A percentile compares a stretch with the other conserved stretches of the same genome.
Conservation (phyloP, 64 coral and sea anemone species). For the Montipora foliosa region DNA sequence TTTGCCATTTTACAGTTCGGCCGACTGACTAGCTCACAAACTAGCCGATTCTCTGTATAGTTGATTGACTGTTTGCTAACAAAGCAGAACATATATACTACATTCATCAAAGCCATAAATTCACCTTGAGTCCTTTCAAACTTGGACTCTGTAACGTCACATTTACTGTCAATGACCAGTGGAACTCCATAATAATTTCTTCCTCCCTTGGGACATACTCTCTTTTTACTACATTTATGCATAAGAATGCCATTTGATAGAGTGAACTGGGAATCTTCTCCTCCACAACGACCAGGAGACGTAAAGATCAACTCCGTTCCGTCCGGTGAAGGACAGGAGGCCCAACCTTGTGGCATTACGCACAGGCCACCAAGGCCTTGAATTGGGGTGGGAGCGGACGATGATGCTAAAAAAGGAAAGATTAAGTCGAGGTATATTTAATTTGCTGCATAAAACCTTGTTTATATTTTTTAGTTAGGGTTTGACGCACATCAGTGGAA, state of each 20-base stretch:
- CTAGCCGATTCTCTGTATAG: neutral
- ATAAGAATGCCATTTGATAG: slow-evolving; percentile 13
- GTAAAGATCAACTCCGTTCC: slow-evolving; percentile 21
- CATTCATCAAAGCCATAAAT: neutral
- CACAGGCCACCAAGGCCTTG: slow-evolving; percentile 22
- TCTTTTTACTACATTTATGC: slow-evolving; percentile 40
- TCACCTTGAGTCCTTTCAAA: slow-evolving; percentile 28
- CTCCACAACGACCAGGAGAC: neutral
- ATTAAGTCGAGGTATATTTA: neutral
- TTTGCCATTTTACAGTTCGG: neutral
- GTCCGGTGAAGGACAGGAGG: slow-evolving; percentile 16
- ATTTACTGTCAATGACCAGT: slow-evolving; percentile 28
- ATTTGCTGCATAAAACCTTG: too few species aligned
- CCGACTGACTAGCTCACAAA: neutral
- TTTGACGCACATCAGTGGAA: too few species aligned
- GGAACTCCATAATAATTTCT: neutral
- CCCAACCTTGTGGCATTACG: slow-evolving; percentile 3
- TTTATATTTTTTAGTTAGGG: too few species aligned
- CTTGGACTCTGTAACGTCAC: neutral
- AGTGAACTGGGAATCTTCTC: slow-evolving; percentile 1
- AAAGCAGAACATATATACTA: neutral
- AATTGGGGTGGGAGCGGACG: neutral
- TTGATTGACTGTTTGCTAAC: neutral
- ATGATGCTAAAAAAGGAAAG: neutral
- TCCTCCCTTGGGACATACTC: slow-evolving; percentile 28